A percentile compares a stretch with the other conserved stretches of the same genome.
Conservation (phyloP, 2,113 vertebrate species). For the Clarias batrachus region DNA sequence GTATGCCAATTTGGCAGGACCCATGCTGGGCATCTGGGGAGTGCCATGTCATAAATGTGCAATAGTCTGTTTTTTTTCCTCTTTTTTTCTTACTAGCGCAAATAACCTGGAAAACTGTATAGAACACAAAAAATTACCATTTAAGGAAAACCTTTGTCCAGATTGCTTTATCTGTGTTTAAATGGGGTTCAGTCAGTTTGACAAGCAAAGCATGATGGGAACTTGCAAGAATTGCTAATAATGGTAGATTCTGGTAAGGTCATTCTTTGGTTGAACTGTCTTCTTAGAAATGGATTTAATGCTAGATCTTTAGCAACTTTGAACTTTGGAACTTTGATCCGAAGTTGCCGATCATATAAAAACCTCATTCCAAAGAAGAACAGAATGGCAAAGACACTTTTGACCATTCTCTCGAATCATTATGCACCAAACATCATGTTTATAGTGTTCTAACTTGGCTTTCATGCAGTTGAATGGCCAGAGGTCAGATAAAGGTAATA, state of each 20-base stretch:
- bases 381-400: not conserved
- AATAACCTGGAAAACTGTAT: not conserved
- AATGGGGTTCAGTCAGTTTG: not conserved
- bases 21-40: constrained; percentile 56
- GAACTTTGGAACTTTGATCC: too few species aligned
- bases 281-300: not conserved
- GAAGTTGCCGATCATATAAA: not conserved
- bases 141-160: not conserved
- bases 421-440: too few species aligned
- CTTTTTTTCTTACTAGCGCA: not conserved
- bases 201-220: not conserved
- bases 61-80: not conserved
- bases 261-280: not conserved
- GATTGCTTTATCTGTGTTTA: constrained; percentile 5
- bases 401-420: not conserved
- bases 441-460: not conserved
- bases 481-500: not conserved
- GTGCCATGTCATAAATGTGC: constrained; percentile 57
- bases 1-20: constrained; percentile 58
- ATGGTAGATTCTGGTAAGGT: not conserved
- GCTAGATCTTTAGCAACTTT: not conserved
- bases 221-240: not conserved
- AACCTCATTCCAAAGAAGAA: not conserved
- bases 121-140: not conserved
- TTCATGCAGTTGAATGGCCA: not conserved